These are phyloP conservation scores for Belgica antarctica DNA, from an alignment of 2,888 invertebrate genomes.

Conservation along the genomic window DNA sequence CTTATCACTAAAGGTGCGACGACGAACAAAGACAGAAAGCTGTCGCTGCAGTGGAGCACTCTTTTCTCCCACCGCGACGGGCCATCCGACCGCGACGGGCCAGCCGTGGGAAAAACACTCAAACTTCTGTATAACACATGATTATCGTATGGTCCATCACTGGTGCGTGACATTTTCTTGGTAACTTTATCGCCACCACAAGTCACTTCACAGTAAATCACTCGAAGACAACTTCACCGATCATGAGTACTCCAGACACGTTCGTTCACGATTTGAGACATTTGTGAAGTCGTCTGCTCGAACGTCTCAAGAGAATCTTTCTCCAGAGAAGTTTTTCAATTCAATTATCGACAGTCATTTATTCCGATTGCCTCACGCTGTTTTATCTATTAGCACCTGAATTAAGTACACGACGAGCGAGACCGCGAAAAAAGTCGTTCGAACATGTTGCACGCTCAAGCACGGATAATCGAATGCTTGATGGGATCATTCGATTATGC, in stretches of 20 bases:
- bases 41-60: slow-evolving; percentile 45
- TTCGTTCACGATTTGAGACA: not conserved
- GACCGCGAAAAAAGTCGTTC: not conserved
- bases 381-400: no score
- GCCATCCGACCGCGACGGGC: slow-evolving; percentile 39
- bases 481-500: not conserved
- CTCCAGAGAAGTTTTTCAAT: not conserved
- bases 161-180: slow-evolving; percentile 15
- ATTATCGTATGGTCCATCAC: slow-evolving; percentile 37
- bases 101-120: slow-evolving; percentile 13
- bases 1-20: slow-evolving; percentile 56
- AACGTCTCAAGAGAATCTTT: not conserved
- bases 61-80: slow-evolving; percentile 46
- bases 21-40: slow-evolving; percentile 46
- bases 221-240: not conserved
- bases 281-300: not conserved
- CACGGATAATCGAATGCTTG: not conserved
- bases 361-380: not conserved
- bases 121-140: slow-evolving; percentile 30
- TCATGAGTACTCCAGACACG: slow-evolving; percentile 5
- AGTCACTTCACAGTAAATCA: not conserved
- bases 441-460: slow-evolving; percentile 16
- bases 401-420: not conserved
- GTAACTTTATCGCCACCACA: not conserved
- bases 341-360: slow-evolving; percentile 2